A percentile compares a stretch with the other conserved stretches of the same genome.
These are phyloP conservation scores for Gymnothorax javanicus DNA, from an alignment of 2,797 vertebrate species.

Conservation along the genomic window DNA sequence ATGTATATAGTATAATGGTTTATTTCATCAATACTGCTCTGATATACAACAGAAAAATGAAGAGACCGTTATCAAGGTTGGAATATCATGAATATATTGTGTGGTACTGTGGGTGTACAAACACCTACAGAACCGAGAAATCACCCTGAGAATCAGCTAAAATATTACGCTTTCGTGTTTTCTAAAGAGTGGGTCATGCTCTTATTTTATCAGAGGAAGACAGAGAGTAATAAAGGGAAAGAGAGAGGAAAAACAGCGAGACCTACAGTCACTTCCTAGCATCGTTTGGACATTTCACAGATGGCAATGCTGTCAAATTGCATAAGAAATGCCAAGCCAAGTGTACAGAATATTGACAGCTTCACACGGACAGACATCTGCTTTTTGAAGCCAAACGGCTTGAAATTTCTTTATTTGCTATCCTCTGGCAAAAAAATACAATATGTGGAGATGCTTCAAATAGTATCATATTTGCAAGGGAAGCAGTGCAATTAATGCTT, in stretches of 20 bases:
- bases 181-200: conserved; percentile 19
- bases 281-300: conserved; percentile 5
- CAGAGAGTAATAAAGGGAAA: background rate
- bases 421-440: background rate
- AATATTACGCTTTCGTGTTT: conserved; percentile 23
- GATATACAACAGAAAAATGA: background rate
- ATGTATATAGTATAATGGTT: background rate
- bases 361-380: background rate
- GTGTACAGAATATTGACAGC: conserved; percentile 4
- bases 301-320: background rate
- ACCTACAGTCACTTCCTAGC: background rate
- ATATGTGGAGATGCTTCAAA: conserved; percentile 2
- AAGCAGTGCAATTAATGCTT: background rate
- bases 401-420: background rate
- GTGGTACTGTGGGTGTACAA: background rate
- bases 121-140: background rate
- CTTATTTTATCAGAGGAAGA: background rate
- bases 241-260: background rate
- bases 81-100: background rate
- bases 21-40: background rate
- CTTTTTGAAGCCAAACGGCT: background rate
- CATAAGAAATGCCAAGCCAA: background rate
- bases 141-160: background rate
- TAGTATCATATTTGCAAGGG: conserved; percentile 6
- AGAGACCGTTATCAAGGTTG: background rate